Evolutionary conservation across 1,140 invertebrate species (phyloP), one percentile per base, ranked within the genome.

Genomic region (Hirudo medicinalis): DNA sequence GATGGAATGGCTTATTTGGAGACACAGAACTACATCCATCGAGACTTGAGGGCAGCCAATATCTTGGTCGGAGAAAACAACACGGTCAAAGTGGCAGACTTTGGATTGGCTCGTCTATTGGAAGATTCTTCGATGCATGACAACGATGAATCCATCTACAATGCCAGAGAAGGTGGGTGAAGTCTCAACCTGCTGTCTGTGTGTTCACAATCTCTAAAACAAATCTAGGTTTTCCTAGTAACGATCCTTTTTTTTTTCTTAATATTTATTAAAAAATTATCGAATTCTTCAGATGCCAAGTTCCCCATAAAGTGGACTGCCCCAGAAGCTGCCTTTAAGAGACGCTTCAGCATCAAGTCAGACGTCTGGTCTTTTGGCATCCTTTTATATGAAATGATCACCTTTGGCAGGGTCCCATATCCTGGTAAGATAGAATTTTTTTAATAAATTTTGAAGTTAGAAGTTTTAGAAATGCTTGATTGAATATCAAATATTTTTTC

Each of bases 361-460:
- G 96, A 98, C 81, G 94, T 99, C 0, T 99, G 96, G 95, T 96
- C 92, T 0, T 98, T 94, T 80, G 96, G 95, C 72, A 94, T 99
- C 74, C 83, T 99, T 2, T 83, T 99, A 3, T 97, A 96, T 89
- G 96, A 99, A 82, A 85, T 99, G 43, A 93, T 98, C 79, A 98
- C 96, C 6, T 94, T 94, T 79, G 96, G 87, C 40, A 80, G 84
- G 75, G 92, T 97, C 77, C 96, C 96, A 74, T 97, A 99, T 86
- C 93, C 94, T 73, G 94, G 89, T 89, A 81, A 79, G 74, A 76
- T 8, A 63, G 32, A 36, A 3, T 36, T 2, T 36, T 2, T 6
- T 36, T 36, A 36, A 36, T 36, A 36, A 36, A 36, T 2, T 36
- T 36, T 36, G 2, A 36, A 36, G 32, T 3, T 36, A 36, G 2